phyloP scores from a whole-genome alignment of 2,797 vertebrate species.

The Gymnocypris eckloni region DNA sequence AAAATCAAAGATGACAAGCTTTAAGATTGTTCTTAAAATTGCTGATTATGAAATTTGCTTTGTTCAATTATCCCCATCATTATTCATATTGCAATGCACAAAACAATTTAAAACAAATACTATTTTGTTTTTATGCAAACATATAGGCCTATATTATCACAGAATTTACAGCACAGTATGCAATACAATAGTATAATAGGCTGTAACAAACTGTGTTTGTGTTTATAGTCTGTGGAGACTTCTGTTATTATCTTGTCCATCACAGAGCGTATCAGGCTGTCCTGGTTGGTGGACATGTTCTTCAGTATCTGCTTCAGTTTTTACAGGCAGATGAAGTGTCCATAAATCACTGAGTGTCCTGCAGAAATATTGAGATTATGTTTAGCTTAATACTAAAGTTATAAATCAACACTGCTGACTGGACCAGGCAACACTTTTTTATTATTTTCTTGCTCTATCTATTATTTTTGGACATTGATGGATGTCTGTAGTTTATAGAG shows the following conservation, averaged over 20 bases:
- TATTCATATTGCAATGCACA: too few species aligned
- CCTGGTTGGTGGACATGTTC: not conserved
- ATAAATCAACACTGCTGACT: conserved; percentile 77
- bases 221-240: not conserved
- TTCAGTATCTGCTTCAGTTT: conserved; percentile 42
- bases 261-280: conserved; percentile 18
- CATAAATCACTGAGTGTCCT: conserved; percentile 77
- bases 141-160: not conserved
- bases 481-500: conserved; percentile 73
- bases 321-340: conserved; percentile 73
- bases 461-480: conserved; percentile 77
- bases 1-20: not conserved
- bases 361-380: conserved; percentile 75
- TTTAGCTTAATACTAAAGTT: conserved; percentile 74
- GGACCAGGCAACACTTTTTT: conserved; percentile 64
- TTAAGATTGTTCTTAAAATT: too few species aligned
- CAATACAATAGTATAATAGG: not conserved
- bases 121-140: not conserved
- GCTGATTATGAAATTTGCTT: too few species aligned
- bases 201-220: not conserved
- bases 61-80: too few species aligned
- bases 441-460: conserved; percentile 53
- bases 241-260: conserved; percentile 42
- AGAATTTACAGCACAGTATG: not conserved
- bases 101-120: not conserved